Evolutionary conservation across 2,888 invertebrate genomes (phyloP), one percentile per base, ranked within the genome.

Genomic region (Therioaphis trifolii): DNA sequence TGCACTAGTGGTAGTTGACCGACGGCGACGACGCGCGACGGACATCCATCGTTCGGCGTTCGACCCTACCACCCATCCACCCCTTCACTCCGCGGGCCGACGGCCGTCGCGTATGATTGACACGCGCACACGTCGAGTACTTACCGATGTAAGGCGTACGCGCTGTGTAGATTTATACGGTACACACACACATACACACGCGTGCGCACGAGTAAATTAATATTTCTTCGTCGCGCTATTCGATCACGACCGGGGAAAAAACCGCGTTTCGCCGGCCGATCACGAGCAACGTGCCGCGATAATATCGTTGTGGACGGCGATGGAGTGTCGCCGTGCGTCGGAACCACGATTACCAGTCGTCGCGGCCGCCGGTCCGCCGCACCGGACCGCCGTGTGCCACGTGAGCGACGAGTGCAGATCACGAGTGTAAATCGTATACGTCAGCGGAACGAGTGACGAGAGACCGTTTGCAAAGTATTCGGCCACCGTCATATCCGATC

Each of bases 21-120:
- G 78, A 78, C 68, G 78, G 40, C 78, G 52, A 76, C 61, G 76
- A 68, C 78, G 78, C 78, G 78, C 29, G n/a, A 66, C 77, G 63
- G 77, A 77, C 46, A 49, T 46, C n/a, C 21, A 1, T 12, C 43
- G 35, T n/a, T 18, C 58, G 21, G 43, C 68, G 3, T 15, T 43
- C 14, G n/a, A n/a, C 40, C 7, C 40, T 15, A 12, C 18, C 61
- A 14, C 29, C 24, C 75, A 9, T 40, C 58, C 24, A 21, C 15
- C 12, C 9, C 21, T 7, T 27, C 58, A n/a, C n/a, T n/a, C n/a
- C 55, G 35, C 40, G 4, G 2, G 15, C 40, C n/a, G 21, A 58
- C 58, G 58, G 24, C 11, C 29, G 24, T 40, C 18, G 14, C 27
- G 18, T 71, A 61, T 15, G 0, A 24, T n/a, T 11, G 29, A 15